phyloP scores from a whole-genome alignment of 1,140 invertebrate genomes.

The Cyclargus thomasi region DNA sequence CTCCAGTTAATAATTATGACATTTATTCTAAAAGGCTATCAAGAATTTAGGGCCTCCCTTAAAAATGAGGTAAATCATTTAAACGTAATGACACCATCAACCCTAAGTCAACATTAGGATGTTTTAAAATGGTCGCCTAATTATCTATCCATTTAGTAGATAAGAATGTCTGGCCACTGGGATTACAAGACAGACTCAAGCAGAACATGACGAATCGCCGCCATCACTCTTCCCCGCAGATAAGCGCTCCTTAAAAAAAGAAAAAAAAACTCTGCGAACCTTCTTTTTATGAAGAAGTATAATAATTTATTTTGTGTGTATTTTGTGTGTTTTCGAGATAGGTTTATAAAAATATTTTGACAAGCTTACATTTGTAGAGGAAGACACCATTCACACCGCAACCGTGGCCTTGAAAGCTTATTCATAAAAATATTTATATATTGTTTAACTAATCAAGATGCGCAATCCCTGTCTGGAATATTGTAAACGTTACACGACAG shows the following conservation, averaged over 20 bases:
- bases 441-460: no score
- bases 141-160: neutral
- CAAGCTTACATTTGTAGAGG: neutral
- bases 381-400: neutral
- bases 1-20: neutral
- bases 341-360: neutral
- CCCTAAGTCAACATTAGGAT: neutral
- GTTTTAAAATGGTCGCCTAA: neutral
- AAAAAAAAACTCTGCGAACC: neutral
- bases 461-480: no score
- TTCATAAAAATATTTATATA: no score
- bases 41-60: neutral
- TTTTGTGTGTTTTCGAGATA: neutral
- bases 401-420: neutral
- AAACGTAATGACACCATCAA: neutral
- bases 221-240: constrained; percentile 40
- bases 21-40: neutral
- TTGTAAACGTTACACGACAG: no score
- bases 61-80: neutral
- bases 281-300: neutral
- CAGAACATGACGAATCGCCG: constrained; percentile 47
- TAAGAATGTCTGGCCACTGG: constrained; percentile 14
- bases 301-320: constrained; percentile 4
- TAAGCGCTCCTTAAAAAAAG: neutral
- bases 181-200: constrained; percentile 6